Evolutionary conservation across 2,888 invertebrate genomes (phyloP), one percentile per base, ranked within the genome.

Genomic region (Dyspetes luteomarginatus): DNA sequence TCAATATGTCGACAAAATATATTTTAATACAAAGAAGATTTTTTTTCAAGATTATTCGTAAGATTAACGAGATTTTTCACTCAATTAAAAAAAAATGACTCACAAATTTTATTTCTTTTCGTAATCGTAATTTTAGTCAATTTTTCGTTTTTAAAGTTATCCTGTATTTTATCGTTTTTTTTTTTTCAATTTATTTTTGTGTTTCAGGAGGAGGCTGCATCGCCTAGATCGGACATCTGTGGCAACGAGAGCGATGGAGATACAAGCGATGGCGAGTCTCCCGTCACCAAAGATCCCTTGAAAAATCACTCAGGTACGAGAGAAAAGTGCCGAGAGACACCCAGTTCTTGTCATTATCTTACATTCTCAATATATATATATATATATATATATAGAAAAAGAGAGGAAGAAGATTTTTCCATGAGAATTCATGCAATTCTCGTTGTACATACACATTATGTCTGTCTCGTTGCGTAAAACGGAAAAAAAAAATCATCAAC

Each of bases 241-340:
- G 91, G 89, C 43, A 91, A 90, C 78, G 91, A 91, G 84, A 91
- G 91, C 86, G 91, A 91, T 84, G 91, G 88, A 58, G 92, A 92
- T 78, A 88, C 89, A 75, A 91, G 91, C 84, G 91, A 91, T 83
- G 90, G 89, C 56, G 91, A 91, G 78, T 89, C 91, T 75, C 88
- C 90, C 0, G 86, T 88, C 48, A 85, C 89, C n/a, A 91, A 91
- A 84, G 90, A 91, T 80, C 77, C 83, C 56, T 81, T 88, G 50
- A 91, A 91, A 85, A 90, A 88, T 85, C 91, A 91, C 84, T 84
- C 90, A 81, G 91, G 91, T 90, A 85, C 85, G 17, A 41, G 41
- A n/a, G n/a, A n/a, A n/a, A 72, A 56, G 0, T 75, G 4, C 71
- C 67, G 55, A 72, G 58, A 60, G 55, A 75, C 67, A 58, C 67